These are phyloP conservation scores for Falco cherrug DNA, from an alignment of 2,797 vertebrate genomes.

Conservation along the genomic window DNA sequence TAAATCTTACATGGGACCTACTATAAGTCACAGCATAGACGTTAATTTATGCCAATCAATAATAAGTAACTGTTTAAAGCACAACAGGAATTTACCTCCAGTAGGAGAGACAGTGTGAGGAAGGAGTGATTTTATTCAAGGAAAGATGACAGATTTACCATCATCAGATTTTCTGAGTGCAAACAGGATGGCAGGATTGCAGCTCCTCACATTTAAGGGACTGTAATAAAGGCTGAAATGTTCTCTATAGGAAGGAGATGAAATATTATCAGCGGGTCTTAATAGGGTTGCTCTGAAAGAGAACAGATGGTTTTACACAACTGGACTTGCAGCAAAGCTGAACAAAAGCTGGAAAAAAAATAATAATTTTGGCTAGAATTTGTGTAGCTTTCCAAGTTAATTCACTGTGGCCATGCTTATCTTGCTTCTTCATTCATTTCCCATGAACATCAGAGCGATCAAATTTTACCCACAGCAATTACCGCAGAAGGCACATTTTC, in stretches of 20 bases:
- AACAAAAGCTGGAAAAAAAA: conserved; percentile 19
- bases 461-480: conserved; percentile 60
- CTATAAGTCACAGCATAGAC: conserved; percentile 29
- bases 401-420: conserved; percentile 58
- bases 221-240: conserved; percentile 13
- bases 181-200: background rate
- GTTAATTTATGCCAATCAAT: conserved; percentile 57
- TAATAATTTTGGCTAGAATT: conserved; percentile 42
- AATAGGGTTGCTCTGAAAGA: conserved; percentile 47
- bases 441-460: conserved; percentile 67
- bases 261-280: conserved; percentile 45
- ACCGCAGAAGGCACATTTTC: conserved; percentile 60
- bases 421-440: conserved; percentile 54
- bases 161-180: background rate
- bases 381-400: conserved; percentile 59
- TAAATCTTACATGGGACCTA: background rate
- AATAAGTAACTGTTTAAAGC: conserved; percentile 46
- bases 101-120: conserved; percentile 42
- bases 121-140: conserved; percentile 48
- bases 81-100: conserved; percentile 58
- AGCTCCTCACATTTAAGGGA: background rate
- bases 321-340: conserved; percentile 8
- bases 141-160: conserved; percentile 15
- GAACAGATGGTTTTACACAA: conserved; percentile 54
- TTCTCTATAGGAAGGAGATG: conserved; percentile 8